Base-by-base conservation (phyloP, 2,797 vertebrate species). In the Gastrophryne carolinensis region DNA sequence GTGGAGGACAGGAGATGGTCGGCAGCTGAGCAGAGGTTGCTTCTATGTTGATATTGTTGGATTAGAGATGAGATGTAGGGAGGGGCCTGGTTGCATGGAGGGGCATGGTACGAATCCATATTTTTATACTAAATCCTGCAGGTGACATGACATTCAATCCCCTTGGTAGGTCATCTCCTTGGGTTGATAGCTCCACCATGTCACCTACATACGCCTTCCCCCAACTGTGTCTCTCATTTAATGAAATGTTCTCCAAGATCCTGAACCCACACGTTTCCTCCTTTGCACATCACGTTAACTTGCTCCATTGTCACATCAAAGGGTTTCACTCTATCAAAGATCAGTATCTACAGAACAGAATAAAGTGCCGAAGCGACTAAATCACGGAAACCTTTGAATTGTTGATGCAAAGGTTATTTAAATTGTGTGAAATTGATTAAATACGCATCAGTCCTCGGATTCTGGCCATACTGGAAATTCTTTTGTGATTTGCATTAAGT, bases 341-440 rank as follows among this genome's bases (percentile, higher is more conserved):
- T 76, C 56, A 62, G 66, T 65, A 70, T 76, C 73, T 53, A 69
- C 62, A 76, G 66, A 78, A 78, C 66, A 52, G 62, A 72, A 66
- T 78, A 72, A 78, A 72, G 24, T n/a, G 61, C 49, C 66, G 75
- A 57, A 78, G 30, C 52, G 61, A 53, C 39, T 29, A 60, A 72
- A 72, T 72, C 61, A 78, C 6, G 50, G 68, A 72, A 58, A 72
- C 52, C 61, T 72, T 78, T 65, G 50, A 60, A 78, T 72, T 53
- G 68, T 72, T 62, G 72, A 78, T 72, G 72, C 61, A 72, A 78
- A 72, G 68, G 52, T 72, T 72, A 9, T 44, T 66, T 41, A 50
- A 39, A 65, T 66, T 63, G 52, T 54, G 50, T 72, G 61, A 72
- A 72, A 72, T 72, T 65, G 57, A 65, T 60, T 72, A 58, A 72